These are phyloP conservation scores for Caenorhabditis latens DNA, from an alignment of 1,140 invertebrate species.

Conservation along the genomic window DNA sequence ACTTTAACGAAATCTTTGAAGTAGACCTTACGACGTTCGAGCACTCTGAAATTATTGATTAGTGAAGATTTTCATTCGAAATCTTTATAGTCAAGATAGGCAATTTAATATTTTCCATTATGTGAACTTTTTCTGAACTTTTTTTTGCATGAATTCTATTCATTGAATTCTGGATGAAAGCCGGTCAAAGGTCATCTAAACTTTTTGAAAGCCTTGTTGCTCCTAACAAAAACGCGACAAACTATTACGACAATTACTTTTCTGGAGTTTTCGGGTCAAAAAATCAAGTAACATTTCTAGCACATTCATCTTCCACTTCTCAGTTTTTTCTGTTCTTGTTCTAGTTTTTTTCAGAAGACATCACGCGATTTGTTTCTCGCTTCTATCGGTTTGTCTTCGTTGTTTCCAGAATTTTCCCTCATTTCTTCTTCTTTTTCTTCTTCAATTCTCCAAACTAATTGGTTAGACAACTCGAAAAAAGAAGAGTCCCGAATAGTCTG, in stretches of 20 bases:
- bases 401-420: background rate
- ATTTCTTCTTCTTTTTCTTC: slow-evolving; percentile 8
- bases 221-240: background rate
- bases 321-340: background rate
- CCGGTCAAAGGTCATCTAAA: background rate
- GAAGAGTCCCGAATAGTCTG: slow-evolving; percentile 3
- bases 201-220: background rate
- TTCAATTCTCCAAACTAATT: slow-evolving; percentile 42
- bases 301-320: background rate
- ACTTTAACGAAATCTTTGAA: slow-evolving; percentile 98
- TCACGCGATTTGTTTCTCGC: slow-evolving; percentile 15
- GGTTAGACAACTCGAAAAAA: background rate
- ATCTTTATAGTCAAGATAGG: too few species aligned
- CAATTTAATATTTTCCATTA: background rate
- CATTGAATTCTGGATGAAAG: background rate
- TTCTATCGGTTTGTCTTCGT: background rate
- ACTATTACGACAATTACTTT: background rate
- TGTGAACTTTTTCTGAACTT: background rate
- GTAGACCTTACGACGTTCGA: slow-evolving; percentile 83
- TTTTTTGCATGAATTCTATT: background rate
- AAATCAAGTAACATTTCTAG: slow-evolving; percentile 14
- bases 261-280: background rate
- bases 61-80: background rate
- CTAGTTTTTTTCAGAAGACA: slow-evolving; percentile 28
- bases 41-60: slow-evolving; percentile 69